Base-by-base conservation (phyloP, 2,888 invertebrate genomes). In the Odontothrips loti region DNA sequence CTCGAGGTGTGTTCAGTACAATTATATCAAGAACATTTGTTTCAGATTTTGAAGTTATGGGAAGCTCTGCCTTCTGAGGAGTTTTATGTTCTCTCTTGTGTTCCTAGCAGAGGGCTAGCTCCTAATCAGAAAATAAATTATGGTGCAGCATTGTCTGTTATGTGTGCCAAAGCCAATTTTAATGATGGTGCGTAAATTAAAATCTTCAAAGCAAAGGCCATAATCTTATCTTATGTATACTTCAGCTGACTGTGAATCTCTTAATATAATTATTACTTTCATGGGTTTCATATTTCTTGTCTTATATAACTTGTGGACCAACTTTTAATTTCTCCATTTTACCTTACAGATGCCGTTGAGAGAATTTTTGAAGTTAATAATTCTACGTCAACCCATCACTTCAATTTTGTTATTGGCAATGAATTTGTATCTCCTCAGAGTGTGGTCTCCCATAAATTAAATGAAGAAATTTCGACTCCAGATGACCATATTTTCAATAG, bases 321-420 rank as follows among this genome's bases (percentile, higher is more conserved):
- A 6, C 6, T 2, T 58, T n/a, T 15, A 4, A 58, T 3, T 75
- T 27, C 27, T 75, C 51, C 51, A 0, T 58, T 58, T 58, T 75
- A 8, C 9, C 23, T 12, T 75, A 23, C 68, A 75, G 68, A 75
- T 75, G 23, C 23, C 1, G 12, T 1, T 23, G 23, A 75, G 27
- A 75, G 12, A 27, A 27, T 75, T 27, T 75, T 75, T 75, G 68
- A 75, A 75, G 10, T 23, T 8, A 9, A 3, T 4, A 10, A 9
- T 27, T 27, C 8, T 8, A 12, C 68, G 8, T 12, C 68, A 27
- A 10, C 12, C 0, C 68, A 27, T 75, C 68, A 75, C 9, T 75
- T 75, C 27, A 75, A 75, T 75, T 27, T 75, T 9, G 23, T 75
- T 75, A 27, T 75, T 75, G 68, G 68, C 23, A 75, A 75, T 75